A percentile compares a stretch with the other conserved stretches of the same genome.
phyloP scores from a whole-genome alignment of 2,888 invertebrate genomes.

The Synergus laeviventris region DNA sequence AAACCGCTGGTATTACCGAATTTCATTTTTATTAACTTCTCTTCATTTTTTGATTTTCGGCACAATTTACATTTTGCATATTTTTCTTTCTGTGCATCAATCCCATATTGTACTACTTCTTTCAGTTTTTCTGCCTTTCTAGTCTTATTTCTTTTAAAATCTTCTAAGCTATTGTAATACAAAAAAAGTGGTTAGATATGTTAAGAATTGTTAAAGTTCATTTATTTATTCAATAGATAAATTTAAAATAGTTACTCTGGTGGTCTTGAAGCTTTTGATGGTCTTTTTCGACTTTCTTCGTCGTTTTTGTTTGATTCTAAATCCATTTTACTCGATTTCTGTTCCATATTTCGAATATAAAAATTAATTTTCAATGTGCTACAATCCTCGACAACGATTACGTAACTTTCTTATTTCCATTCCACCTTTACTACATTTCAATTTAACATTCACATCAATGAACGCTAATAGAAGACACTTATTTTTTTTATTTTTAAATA shows the following conservation, averaged over 20 bases:
- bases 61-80: conserved; percentile 7
- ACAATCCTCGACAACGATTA: too few species aligned
- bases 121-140: neutral
- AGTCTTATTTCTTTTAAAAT: neutral
- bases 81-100: neutral
- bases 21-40: neutral
- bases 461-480: too few species aligned
- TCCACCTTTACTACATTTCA: too few species aligned
- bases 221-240: neutral
- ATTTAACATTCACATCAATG: too few species aligned
- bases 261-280: neutral
- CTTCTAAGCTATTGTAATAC: neutral
- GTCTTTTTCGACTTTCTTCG: neutral
- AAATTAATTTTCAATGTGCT: too few species aligned
- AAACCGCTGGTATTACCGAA: neutral
- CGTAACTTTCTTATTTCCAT: too few species aligned
- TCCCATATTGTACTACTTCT: neutral
- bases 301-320: neutral
- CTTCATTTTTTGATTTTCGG: neutral
- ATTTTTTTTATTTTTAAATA: too few species aligned
- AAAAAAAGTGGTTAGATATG: neutral
- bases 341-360: neutral
- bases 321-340: neutral
- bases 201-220: neutral
- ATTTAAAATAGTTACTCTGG: neutral